Evolutionary conservation across 2,888 invertebrate genomes (phyloP).

Genomic region (Lacanobia wlatinum): DNA sequence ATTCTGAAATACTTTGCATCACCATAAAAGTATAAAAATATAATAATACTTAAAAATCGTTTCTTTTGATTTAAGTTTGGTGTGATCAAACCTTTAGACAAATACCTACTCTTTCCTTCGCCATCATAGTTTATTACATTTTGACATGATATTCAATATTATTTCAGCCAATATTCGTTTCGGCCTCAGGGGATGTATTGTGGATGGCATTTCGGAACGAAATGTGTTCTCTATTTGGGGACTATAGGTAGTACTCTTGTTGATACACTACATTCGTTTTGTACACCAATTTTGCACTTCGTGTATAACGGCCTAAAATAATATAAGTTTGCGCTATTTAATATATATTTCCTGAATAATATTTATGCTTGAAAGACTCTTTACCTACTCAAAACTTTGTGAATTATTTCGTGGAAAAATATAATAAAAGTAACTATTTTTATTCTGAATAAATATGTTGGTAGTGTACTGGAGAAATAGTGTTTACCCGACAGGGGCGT

Average conservation of each 20-base stretch:
- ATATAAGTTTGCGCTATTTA: conserved; percentile 1
- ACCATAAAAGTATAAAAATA: not conserved
- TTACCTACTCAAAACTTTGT: not conserved
- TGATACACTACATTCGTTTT: conserved; percentile 1
- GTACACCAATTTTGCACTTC: no score
- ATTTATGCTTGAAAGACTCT: not conserved
- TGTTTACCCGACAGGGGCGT: not conserved
- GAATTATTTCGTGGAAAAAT: not conserved
- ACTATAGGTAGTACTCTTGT: not conserved
- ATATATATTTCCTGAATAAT: not conserved
- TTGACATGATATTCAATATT: conserved; percentile 30
- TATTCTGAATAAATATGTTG: not conserved
- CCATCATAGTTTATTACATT: conserved; percentile 34
- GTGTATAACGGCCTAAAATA: not conserved
- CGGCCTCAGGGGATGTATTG: conserved; percentile 17
- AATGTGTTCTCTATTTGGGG: conserved; percentile 15
- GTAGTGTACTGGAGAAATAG: not conserved
- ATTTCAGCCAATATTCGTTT: conserved; percentile 35
- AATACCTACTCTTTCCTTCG: conserved; percentile 24
- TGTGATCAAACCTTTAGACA: conserved; percentile 19
- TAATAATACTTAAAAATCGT: no score
- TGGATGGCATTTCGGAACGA: conserved; percentile 14
- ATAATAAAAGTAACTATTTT: no score
- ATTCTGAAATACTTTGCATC: not conserved
- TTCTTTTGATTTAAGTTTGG: conserved; percentile 12